Base-by-base conservation (phyloP, 2,888 invertebrate species). In the Machimus atricapillus region DNA sequence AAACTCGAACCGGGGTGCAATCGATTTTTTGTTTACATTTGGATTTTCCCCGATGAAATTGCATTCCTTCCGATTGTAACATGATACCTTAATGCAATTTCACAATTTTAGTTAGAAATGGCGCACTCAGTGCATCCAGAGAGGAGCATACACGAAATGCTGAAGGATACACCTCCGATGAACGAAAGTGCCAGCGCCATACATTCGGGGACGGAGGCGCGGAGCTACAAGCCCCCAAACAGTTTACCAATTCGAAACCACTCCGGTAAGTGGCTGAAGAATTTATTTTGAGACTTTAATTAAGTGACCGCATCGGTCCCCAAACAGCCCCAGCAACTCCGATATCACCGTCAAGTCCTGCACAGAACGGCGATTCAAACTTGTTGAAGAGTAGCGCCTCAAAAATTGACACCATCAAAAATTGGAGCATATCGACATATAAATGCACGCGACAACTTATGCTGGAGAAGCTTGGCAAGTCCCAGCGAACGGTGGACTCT, bases 371-470 rank as follows among this genome's bases (percentile, higher is more conserved):
- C 58, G 95, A 95, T 89, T 94, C 94, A 16, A 94, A 95, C 1
- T 82, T 88, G 37, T 66, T 89, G 9, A 88, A 95, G 95, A 86
- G 94, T 95, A 2, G 94, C 95, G n/a, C 96, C 31, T 96, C 97
- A 77, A 97, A 98, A 92, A 96, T 99, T 91, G 99, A 99, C 92
- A 96, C 96, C 87, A 94, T 99, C 88, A 97, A 97, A 92, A 98
- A 97, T 91, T 99, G 99, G 99, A 97, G 98, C 89, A 97, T 99
- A 91, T 98, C 98, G 88, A 99, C 99, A 0, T 99, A 98, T 93
- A 99, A 99, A 93, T 99, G 99, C 92, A 99, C 99, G 7, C 97
- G 97, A 90, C 99, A 99, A 92, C 94, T 98, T 88, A 96, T 99
- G 93, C 97, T 98, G 90, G 99, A 99, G 92, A 98, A 98, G 91